Conservation (phyloP, 92 coral and sea anemone genomes). For the Palythoa caribaeorum region DNA sequence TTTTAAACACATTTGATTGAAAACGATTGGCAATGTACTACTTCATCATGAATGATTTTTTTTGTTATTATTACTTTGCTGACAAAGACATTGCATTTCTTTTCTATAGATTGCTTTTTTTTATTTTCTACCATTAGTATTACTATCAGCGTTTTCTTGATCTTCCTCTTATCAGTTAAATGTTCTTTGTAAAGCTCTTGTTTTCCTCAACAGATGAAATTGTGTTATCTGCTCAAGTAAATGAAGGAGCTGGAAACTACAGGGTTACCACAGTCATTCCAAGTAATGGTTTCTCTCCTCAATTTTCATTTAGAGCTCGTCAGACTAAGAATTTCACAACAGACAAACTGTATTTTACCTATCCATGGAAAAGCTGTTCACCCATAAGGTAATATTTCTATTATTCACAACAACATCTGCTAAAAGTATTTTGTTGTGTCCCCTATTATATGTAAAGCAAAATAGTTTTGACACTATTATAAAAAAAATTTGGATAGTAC, state of each 20-base stretch:
- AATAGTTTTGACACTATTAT: too few species aligned
- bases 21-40: too few species aligned
- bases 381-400: constrained; percentile 1
- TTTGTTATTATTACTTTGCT: too few species aligned
- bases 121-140: too few species aligned
- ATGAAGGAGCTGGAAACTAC: constrained; percentile 10
- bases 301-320: constrained; percentile 27
- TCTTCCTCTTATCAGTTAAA: too few species aligned
- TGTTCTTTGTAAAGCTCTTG: background rate
- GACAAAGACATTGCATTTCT: too few species aligned
- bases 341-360: constrained; percentile 24
- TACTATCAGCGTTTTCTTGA: too few species aligned
- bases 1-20: too few species aligned
- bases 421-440: background rate
- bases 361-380: constrained; percentile 2
- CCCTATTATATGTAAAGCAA: too few species aligned
- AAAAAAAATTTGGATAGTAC: too few species aligned
- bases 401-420: background rate
- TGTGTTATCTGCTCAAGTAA: constrained; percentile 25
- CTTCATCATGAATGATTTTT: too few species aligned
- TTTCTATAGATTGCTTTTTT: too few species aligned
- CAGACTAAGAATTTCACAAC: constrained; percentile 21
- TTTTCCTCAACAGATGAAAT: constrained; percentile 21
- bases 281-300: constrained; percentile 16
- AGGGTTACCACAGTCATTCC: constrained; percentile 23